phyloP scores from a whole-genome alignment of 2,888 invertebrate species.

The Synanthedon formicaeformis region DNA sequence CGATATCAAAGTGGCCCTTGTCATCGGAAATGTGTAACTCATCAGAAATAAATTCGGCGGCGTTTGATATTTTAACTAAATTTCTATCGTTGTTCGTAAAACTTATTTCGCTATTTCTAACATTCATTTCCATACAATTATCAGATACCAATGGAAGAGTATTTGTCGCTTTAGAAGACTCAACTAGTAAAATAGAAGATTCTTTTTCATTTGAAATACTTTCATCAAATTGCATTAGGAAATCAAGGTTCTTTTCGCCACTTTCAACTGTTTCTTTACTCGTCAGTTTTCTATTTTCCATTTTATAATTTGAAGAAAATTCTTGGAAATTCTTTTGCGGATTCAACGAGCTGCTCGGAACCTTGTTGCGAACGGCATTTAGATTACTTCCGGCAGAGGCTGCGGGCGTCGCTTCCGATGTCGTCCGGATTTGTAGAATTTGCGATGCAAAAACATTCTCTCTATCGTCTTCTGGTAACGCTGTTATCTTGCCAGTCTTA shows the following conservation, averaged over 20 bases:
- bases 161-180: constrained; percentile 13
- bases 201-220: constrained; percentile 14
- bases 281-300: constrained; percentile 24
- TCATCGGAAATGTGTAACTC: constrained; percentile 15
- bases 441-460: constrained; percentile 37
- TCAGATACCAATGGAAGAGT: constrained; percentile 46
- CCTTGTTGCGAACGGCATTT: constrained; percentile 32
- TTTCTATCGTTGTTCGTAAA: constrained; percentile 25
- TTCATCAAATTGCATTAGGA: constrained; percentile 20
- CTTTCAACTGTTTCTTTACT: constrained; percentile 30
- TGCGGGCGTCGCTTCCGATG: constrained; percentile 46
- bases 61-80: constrained; percentile 19
- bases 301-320: constrained; percentile 45
- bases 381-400: constrained; percentile 58
- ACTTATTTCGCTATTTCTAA: constrained; percentile 44
- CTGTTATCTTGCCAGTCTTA: constrained; percentile 28
- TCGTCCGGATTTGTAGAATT: constrained; percentile 43
- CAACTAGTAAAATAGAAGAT: constrained; percentile 5
- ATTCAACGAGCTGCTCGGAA: constrained; percentile 18
- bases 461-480: constrained; percentile 20
- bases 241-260: constrained; percentile 28
- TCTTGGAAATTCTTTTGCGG: constrained; percentile 46
- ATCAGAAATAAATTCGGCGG: constrained; percentile 19
- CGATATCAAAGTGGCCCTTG: constrained; percentile 21
- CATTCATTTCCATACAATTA: constrained; percentile 44